Evolutionary conservation across 2,888 invertebrate species (phyloP).

Genomic region (Colostygia pectinataria): DNA sequence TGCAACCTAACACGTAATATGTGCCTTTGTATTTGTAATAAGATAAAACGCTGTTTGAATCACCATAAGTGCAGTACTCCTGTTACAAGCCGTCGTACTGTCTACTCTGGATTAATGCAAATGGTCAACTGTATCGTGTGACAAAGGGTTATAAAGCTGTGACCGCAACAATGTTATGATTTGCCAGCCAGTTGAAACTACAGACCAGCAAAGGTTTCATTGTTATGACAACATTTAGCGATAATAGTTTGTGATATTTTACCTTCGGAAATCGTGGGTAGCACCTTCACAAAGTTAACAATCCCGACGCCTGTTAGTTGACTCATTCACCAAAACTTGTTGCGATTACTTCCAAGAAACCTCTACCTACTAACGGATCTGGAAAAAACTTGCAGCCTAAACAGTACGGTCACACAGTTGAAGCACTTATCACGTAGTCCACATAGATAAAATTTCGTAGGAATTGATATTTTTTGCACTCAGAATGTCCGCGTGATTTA

Average conservation of each 20-base stretch:
- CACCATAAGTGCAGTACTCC: constrained; percentile 52
- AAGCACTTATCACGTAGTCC: constrained; percentile 70
- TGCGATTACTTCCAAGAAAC: constrained; percentile 59
- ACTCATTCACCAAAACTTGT: constrained; percentile 79
- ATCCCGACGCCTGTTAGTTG: constrained; percentile 80
- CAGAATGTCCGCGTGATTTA: constrained; percentile 46
- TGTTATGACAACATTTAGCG: constrained; percentile 24
- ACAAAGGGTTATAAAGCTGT: constrained; percentile 15
- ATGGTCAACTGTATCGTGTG: background rate
- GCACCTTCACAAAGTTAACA: constrained; percentile 79
- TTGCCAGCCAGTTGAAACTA: constrained; percentile 19
- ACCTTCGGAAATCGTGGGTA: constrained; percentile 81
- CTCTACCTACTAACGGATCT: constrained; percentile 47
- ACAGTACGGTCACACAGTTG: constrained; percentile 61
- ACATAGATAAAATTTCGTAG: constrained; percentile 62
- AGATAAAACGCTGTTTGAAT: constrained; percentile 55
- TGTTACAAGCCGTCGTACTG: constrained; percentile 28
- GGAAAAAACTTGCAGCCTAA: constrained; percentile 48
- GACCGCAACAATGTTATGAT: constrained; percentile 24
- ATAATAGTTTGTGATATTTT: constrained; percentile 37
- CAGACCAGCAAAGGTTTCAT: constrained; percentile 17
- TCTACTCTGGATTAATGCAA: constrained; percentile 13
- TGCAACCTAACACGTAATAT: constrained; percentile 46
- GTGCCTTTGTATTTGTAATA: constrained; percentile 42
- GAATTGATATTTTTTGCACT: constrained; percentile 58